These are phyloP conservation scores for Aphelenchoides besseyi DNA, from an alignment of 1,140 invertebrate species.

Conservation along the genomic window DNA sequence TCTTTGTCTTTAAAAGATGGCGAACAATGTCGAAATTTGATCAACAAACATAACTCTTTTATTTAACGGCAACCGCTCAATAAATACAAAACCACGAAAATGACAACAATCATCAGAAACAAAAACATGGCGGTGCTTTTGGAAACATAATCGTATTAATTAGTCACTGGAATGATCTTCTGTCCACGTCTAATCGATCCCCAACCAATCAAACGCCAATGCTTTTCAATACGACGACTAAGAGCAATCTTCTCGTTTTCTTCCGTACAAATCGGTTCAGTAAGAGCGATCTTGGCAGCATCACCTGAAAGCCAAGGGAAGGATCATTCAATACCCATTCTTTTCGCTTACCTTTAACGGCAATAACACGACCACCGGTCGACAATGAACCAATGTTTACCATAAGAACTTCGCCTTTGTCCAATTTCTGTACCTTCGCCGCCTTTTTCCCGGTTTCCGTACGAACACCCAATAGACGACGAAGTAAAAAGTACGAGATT, in stretches of 20 bases:
- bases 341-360: slow-evolving; percentile 73
- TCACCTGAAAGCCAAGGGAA: slow-evolving; percentile 70
- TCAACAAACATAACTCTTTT: slow-evolving; percentile 19
- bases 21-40: not conserved
- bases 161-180: slow-evolving; percentile 29
- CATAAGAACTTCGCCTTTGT: slow-evolving; percentile 83
- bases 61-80: not conserved
- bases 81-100: not conserved
- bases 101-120: slow-evolving; percentile 11
- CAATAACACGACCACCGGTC: slow-evolving; percentile 90
- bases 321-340: no score
- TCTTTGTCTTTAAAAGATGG: not conserved
- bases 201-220: slow-evolving; percentile 98
- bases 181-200: slow-evolving; percentile 71
- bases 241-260: slow-evolving; percentile 97
- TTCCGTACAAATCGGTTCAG: slow-evolving; percentile 96
- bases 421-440: slow-evolving; percentile 81
- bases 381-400: slow-evolving; percentile 98
- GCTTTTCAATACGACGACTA: slow-evolving; percentile 93
- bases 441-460: slow-evolving; percentile 98
- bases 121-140: not conserved
- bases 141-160: not conserved
- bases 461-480: slow-evolving; percentile 88
- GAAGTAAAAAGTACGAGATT: slow-evolving; percentile 93
- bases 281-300: slow-evolving; percentile 93